A percentile compares a stretch with the other conserved stretches of the same genome.
phyloP scores from a whole-genome alignment of 2,113 vertebrate genomes.

The Salminus brasiliensis region DNA sequence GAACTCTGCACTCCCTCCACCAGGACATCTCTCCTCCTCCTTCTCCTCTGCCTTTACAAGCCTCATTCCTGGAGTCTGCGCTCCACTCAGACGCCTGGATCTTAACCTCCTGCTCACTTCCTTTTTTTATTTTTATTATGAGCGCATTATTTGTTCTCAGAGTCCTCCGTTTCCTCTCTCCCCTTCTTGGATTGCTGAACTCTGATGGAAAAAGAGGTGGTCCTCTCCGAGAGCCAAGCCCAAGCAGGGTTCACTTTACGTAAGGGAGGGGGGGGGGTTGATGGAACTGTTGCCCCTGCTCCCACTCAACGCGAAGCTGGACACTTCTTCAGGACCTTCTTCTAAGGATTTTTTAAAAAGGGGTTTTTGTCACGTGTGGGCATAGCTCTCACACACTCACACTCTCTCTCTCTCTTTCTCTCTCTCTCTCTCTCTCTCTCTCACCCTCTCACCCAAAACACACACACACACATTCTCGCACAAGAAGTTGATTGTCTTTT shows the following conservation, averaged over 20 bases:
- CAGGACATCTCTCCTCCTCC: not conserved
- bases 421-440: no score
- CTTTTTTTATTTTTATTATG: not conserved
- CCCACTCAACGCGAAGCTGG: not conserved
- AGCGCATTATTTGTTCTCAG: not conserved
- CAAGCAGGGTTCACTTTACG: not conserved
- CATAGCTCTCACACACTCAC: not conserved
- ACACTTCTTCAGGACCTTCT: constrained; percentile 11
- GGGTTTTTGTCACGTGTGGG: not conserved
- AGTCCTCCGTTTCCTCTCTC: not conserved
- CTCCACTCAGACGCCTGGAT: not conserved
- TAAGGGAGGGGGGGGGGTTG: no score
- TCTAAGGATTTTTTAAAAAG: constrained; percentile 22
- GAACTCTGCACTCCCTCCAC: not conserved
- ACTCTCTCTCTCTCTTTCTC: not conserved
- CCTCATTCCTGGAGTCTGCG: not conserved
- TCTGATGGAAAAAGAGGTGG: not conserved
- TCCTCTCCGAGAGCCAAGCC: not conserved
- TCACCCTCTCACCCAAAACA: no score
- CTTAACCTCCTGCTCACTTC: not conserved
- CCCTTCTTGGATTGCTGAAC: not conserved
- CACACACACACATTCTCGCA: constrained; percentile 35
- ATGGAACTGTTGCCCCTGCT: not conserved
- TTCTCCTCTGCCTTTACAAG: not conserved
- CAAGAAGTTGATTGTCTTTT: constrained; percentile 43